Evolutionary conservation across 2,113 vertebrate genomes (phyloP).

Genomic region (Burhinus bistriatus): DNA sequence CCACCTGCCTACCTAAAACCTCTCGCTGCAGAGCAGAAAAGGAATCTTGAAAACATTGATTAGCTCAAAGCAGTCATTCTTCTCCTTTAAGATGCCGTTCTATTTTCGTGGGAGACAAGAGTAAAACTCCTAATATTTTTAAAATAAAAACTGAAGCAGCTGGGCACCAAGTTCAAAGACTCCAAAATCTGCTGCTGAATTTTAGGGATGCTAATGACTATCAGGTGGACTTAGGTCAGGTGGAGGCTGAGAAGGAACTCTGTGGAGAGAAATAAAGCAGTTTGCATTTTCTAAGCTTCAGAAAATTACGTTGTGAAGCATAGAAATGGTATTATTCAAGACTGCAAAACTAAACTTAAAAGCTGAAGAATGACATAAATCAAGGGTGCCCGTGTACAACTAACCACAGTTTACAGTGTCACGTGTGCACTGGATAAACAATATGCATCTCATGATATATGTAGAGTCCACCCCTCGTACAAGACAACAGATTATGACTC

Average conservation of each 20-base stretch:
- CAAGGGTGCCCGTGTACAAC: not conserved
- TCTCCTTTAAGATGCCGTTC: not conserved
- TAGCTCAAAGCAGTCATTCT: not conserved
- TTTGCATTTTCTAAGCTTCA: not conserved
- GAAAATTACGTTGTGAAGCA: not conserved
- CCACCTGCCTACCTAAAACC: not conserved
- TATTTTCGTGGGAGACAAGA: not conserved
- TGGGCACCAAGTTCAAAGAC: not conserved
- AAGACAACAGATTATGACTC: not conserved
- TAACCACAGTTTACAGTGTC: not conserved
- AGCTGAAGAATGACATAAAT: not conserved
- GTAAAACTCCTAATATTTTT: not conserved
- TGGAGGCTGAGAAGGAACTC: not conserved
- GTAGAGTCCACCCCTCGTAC: accelerated
- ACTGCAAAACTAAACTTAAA: not conserved
- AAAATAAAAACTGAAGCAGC: not conserved
- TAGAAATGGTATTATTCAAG: not conserved
- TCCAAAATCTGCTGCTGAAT: not conserved
- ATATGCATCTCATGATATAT: accelerated
- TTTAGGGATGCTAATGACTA: not conserved
- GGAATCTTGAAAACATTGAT: not conserved
- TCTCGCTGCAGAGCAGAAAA: not conserved
- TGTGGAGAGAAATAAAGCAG: not conserved
- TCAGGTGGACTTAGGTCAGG: not conserved
- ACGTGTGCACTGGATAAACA: accelerated